Evolutionary conservation across 2,888 invertebrate species (phyloP).

Genomic region (Salpingus planirostris): DNA sequence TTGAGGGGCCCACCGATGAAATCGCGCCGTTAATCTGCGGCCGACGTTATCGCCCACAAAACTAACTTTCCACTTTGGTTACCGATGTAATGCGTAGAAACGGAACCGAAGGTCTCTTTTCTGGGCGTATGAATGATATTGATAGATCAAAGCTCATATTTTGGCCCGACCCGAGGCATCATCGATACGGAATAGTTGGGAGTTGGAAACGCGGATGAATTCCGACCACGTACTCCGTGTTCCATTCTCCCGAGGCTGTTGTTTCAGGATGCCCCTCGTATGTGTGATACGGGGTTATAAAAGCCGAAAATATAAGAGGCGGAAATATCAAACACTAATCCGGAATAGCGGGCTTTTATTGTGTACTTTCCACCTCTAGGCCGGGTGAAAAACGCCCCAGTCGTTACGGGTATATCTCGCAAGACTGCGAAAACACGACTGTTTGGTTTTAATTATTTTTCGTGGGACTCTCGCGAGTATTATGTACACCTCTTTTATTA

Average conservation of each 20-base stretch:
- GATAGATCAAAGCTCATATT: conserved; percentile 22
- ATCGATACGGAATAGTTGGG: conserved; percentile 2
- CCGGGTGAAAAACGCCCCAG: conserved; percentile 2
- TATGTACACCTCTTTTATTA: too few species aligned
- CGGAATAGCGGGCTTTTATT: conserved; percentile 20
- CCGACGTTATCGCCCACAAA: too few species aligned
- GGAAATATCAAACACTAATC: conserved; percentile 24
- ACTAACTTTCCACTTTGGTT: too few species aligned
- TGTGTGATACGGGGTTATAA: conserved; percentile 27
- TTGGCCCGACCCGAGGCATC: conserved; percentile 2
- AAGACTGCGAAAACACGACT: not conserved
- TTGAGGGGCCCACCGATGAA: too few species aligned
- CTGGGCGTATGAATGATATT: conserved; percentile 17
- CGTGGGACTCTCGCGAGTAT: too few species aligned
- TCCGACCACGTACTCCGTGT: conserved; percentile 21
- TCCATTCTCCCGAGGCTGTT: conserved; percentile 27
- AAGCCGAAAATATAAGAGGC: conserved; percentile 25
- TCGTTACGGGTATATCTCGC: not conserved
- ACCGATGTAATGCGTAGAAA: too few species aligned
- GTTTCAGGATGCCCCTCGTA: conserved; percentile 26
- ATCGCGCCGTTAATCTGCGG: too few species aligned
- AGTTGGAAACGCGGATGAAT: conserved; percentile 10
- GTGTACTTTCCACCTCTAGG: conserved; percentile 17
- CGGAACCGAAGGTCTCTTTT: too few species aligned
- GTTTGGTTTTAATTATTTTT: conserved; percentile 10